A percentile compares a stretch with the other conserved stretches of the same genome.
phyloP scores from a whole-genome alignment of 2,797 vertebrate genomes.

The Sebastolobus altivelis region DNA sequence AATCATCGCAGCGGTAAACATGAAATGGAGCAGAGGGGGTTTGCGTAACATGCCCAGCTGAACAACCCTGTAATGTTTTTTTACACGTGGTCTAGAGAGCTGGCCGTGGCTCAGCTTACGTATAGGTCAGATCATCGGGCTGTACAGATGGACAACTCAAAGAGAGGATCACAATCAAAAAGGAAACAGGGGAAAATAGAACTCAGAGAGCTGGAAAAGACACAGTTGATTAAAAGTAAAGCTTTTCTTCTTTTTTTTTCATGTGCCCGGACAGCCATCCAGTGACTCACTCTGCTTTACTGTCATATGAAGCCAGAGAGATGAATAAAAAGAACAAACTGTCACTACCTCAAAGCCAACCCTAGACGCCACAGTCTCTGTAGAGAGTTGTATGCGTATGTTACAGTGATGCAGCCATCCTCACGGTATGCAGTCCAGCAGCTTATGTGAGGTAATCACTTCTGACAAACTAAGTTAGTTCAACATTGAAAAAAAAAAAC shows the following conservation, averaged over 20 bases:
- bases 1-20: background rate
- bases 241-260: conserved; percentile 1
- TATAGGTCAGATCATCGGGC: conserved; percentile 40
- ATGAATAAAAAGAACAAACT: conserved; percentile 46
- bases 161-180: conserved; percentile 43
- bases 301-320: conserved; percentile 30
- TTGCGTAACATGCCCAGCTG: conserved; percentile 9
- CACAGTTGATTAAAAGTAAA: conserved; percentile 28
- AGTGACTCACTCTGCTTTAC: conserved; percentile 6
- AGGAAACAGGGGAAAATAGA: conserved; percentile 25
- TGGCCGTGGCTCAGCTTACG: conserved; percentile 3
- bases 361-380: background rate
- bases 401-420: background rate
- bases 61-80: background rate
- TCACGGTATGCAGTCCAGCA: background rate
- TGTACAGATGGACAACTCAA: conserved; percentile 51
- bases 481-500: background rate
- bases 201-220: conserved; percentile 28
- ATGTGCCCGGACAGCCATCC: conserved; percentile 4
- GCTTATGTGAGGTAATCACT: background rate
- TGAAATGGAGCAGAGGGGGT: background rate
- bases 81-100: conserved; percentile 28
- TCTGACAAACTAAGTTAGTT: background rate
- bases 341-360: conserved; percentile 13
- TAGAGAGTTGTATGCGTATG: background rate